Base-by-base conservation (phyloP, 2,888 invertebrate species). In the Lasioglossum vierecki region DNA sequence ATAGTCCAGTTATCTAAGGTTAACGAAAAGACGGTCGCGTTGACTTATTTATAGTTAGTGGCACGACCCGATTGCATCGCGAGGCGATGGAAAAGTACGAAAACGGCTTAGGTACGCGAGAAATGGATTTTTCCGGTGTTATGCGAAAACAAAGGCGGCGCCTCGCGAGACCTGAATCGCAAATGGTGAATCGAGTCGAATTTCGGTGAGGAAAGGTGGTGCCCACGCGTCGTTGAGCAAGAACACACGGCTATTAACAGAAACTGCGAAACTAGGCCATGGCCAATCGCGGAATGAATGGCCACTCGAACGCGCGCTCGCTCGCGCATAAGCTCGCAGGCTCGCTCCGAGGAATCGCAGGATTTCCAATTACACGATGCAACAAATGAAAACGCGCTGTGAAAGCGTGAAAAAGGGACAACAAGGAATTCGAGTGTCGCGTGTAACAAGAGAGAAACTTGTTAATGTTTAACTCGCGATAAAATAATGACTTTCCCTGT, bases 281-380 rank as follows among this genome's bases (percentile, higher is more conserved):
- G 87, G 87, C 80, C 87, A 84, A 82, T 86, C 79, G 57, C 26
- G 63, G 79, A 86, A 85, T 84, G 85, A 87, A 87, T 87, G 86
- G 83, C 80, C 73, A 79, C 13, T 79, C 83, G 81, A 87, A 83
- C 57, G 60, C 66, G 75, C 78, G 82, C 76, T 18, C 66, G 66
- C 9, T 66, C 35, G 35, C 66, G 18, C 66, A 30, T 30, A 6
- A 26, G 26, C 63, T 63, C 63, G 63, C 30, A 0, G 22, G 13
- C 60, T 26, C 26, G 26, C 63, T 6, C 2, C 79, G 41, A 11
- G n/a, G 75, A 84, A 74, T 74, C 71, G 26, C 30, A 35, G 46
- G 53, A 77, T 77, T 84, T 84, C 60, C 80, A 80, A 57, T 76
- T 26, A 11, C 46, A 18, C 41, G 41, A 35, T 22, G 49, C 11